phyloP scores from a whole-genome alignment of 2,797 vertebrate genomes.

The Manis javanica region DNA sequence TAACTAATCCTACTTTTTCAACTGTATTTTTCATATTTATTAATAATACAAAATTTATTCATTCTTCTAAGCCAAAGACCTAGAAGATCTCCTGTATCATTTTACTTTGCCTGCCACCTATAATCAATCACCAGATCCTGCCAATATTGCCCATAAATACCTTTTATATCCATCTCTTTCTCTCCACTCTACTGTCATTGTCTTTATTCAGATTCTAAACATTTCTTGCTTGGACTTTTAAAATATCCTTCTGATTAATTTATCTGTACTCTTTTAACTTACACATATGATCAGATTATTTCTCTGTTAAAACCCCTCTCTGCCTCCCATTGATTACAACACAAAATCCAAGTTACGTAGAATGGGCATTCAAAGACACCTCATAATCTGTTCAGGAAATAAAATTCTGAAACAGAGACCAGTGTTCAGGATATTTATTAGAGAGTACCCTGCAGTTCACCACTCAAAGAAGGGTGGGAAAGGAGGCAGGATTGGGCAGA shows the following conservation, averaged over 20 bases:
- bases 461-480: background rate
- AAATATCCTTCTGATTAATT: background rate
- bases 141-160: background rate
- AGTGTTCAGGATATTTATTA: background rate
- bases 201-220: slow-evolving; percentile 12
- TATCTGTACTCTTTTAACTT: background rate
- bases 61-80: background rate
- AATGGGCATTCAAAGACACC: background rate
- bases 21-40: background rate
- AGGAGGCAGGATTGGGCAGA: background rate
- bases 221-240: background rate
- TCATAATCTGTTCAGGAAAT: background rate
- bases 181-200: background rate
- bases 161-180: background rate
- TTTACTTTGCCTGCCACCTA: background rate
- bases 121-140: background rate
- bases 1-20: background rate
- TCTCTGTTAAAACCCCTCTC: background rate
- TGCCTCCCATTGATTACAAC: background rate
- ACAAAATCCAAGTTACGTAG: slow-evolving; percentile 30
- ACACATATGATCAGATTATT: background rate
- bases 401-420: background rate
- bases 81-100: background rate
- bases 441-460: background rate
- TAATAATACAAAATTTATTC: background rate